Evolutionary conservation across 2,113 vertebrate species (phyloP).

Genomic region (Gobiocypris rarus): DNA sequence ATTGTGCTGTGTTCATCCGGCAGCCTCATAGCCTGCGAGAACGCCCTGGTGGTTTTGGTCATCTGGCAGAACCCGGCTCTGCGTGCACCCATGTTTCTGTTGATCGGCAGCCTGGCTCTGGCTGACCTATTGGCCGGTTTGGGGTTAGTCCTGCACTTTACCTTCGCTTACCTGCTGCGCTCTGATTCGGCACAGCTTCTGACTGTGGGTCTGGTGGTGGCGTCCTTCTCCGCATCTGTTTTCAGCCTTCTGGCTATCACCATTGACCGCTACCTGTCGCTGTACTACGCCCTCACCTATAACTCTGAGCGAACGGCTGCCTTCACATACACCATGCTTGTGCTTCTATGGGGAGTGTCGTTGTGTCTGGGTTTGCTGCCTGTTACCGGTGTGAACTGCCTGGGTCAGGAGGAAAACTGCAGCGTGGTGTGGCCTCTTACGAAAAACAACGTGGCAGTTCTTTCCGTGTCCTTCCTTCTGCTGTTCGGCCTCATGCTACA

Average conservation of each 20-base stretch:
- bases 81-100: slow-evolving; percentile 95
- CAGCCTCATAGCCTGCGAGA: slow-evolving; percentile 97
- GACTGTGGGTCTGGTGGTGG: slow-evolving; percentile 93
- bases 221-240: slow-evolving; percentile 97
- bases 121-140: slow-evolving; percentile 96
- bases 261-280: slow-evolving; percentile 97
- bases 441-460: slow-evolving; percentile 93
- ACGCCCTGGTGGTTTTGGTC: slow-evolving; percentile 94
- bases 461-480: slow-evolving; percentile 94
- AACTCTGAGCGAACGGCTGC: slow-evolving; percentile 96
- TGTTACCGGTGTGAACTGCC: slow-evolving; percentile 94
- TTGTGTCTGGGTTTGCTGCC: slow-evolving; percentile 93
- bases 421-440: slow-evolving; percentile 96
- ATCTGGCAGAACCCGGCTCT: slow-evolving; percentile 97
- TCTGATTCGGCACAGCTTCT: slow-evolving; percentile 95
- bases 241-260: slow-evolving; percentile 98
- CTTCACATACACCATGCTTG: slow-evolving; percentile 95
- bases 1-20: slow-evolving; percentile 95
- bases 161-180: slow-evolving; percentile 93
- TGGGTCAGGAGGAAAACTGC: slow-evolving; percentile 90
- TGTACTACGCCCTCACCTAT: slow-evolving; percentile 97
- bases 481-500: slow-evolving; percentile 98
- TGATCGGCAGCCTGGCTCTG: slow-evolving; percentile 95
- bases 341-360: slow-evolving; percentile 92
- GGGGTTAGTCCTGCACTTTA: slow-evolving; percentile 92